These are phyloP conservation scores for Brachypalpus laphriformis DNA, from an alignment of 2,888 invertebrate species.

Conservation along the genomic window DNA sequence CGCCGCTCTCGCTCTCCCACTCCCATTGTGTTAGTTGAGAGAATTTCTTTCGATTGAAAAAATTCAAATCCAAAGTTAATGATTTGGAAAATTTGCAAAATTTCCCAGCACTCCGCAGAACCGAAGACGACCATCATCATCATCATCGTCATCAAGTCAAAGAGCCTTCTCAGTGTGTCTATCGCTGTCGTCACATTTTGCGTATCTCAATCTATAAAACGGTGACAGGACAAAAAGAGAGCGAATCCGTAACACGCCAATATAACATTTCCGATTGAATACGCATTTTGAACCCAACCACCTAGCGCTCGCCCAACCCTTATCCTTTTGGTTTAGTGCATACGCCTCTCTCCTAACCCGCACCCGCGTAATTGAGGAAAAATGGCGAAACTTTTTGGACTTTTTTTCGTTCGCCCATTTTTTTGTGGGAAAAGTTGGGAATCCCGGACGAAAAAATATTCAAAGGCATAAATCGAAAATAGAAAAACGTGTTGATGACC, in stretches of 20 bases:
- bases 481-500: slow-evolving; percentile 68
- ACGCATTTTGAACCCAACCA: slow-evolving; percentile 36
- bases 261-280: slow-evolving; percentile 72
- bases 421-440: slow-evolving; percentile 27
- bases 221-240: slow-evolving; percentile 51
- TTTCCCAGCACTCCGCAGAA: slow-evolving; percentile 21
- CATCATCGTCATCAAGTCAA: slow-evolving; percentile 35
- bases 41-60: slow-evolving; percentile 67
- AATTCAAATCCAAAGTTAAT: slow-evolving; percentile 78
- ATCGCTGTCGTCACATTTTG: slow-evolving; percentile 51
- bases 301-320: background rate
- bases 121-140: slow-evolving; percentile 29
- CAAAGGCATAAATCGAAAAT: slow-evolving; percentile 54
- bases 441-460: slow-evolving; percentile 2
- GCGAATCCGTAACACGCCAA: slow-evolving; percentile 56
- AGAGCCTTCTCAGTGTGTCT: slow-evolving; percentile 14
- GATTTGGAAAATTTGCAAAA: slow-evolving; percentile 77
- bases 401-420: slow-evolving; percentile 22
- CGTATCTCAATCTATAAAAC: slow-evolving; percentile 69
- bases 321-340: slow-evolving; percentile 13
- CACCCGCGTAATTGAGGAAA: background rate
- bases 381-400: slow-evolving; percentile 24
- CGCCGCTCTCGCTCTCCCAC: background rate
- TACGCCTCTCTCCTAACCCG: background rate
- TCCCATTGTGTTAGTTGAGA: background rate